phyloP scores from a whole-genome alignment of 2,888 invertebrate genomes.

The Teleiodes luculella region DNA sequence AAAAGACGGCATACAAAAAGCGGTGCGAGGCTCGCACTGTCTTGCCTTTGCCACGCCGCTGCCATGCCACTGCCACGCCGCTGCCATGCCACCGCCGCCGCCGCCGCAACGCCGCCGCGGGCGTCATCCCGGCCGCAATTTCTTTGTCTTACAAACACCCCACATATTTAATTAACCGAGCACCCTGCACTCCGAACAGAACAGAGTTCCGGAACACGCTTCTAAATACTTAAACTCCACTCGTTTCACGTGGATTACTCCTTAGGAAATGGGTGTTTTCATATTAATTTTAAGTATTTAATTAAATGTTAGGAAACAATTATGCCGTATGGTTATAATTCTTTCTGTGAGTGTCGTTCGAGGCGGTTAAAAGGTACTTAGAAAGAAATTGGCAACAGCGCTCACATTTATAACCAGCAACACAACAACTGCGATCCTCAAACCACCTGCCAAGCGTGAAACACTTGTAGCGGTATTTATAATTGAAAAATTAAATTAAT shows the following conservation, averaged over 20 bases:
- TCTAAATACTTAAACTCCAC: constrained; percentile 21
- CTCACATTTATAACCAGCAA: too few species aligned
- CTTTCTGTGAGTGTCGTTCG: too few species aligned
- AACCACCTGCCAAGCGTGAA: too few species aligned
- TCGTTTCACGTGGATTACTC: constrained; percentile 13
- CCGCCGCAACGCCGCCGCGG: constrained; percentile 28
- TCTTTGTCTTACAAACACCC: constrained; percentile 56
- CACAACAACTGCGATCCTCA: too few species aligned
- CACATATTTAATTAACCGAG: constrained; percentile 63
- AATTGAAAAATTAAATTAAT: too few species aligned
- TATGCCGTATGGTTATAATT: too few species aligned
- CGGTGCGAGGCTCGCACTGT: not conserved
- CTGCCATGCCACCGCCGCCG: constrained; percentile 22
- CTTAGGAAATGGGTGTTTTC: not conserved
- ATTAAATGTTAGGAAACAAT: too few species aligned
- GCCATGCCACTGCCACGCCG: constrained; percentile 20
- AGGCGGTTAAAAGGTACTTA: too few species aligned
- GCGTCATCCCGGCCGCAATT: constrained; percentile 36
- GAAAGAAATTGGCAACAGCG: too few species aligned
- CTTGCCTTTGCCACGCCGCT: not conserved
- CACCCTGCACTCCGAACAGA: constrained; percentile 22
- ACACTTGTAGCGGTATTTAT: too few species aligned
- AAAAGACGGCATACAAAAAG: not conserved
- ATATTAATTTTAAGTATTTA: not conserved
- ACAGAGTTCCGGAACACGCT: constrained; percentile 8